Conservation (phyloP, 2,113 vertebrate species). For the Romanogobio albipinnatus region DNA sequence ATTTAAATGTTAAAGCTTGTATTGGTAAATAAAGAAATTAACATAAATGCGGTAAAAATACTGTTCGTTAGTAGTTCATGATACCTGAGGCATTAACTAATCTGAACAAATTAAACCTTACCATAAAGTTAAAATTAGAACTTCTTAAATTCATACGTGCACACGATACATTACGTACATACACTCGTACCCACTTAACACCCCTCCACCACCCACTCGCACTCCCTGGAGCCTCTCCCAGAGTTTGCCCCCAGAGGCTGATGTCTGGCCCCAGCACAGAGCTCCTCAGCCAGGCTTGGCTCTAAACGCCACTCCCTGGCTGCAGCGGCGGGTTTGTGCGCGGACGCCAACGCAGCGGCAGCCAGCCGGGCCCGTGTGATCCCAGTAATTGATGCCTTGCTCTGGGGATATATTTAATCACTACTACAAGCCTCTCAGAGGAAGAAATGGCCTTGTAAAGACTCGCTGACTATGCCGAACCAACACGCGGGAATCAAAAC, state of each 20-base stretch:
- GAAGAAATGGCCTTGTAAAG: conserved; percentile 81
- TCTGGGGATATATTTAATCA: conserved; percentile 81
- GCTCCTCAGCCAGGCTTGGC: conserved; percentile 57
- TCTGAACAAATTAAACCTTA: not conserved
- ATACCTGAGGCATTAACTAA: not conserved
- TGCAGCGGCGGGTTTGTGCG: conserved; percentile 50
- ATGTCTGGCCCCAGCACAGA: conserved; percentile 44
- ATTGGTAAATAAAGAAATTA: not conserved
- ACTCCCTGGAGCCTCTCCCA: conserved; percentile 47
- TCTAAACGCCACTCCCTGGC: conserved; percentile 45
- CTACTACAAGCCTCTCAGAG: conserved; percentile 74
- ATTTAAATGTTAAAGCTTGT: not conserved
- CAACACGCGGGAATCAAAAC: conserved; percentile 65
- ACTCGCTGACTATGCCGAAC: conserved; percentile 61
- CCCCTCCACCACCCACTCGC: not conserved
- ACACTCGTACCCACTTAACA: conserved; percentile 6
- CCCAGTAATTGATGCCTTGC: conserved; percentile 79
- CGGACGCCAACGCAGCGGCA: conserved; percentile 66
- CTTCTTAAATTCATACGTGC: not conserved
- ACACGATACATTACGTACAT: not conserved
- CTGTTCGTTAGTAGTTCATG: not conserved
- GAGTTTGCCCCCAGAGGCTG: conserved; percentile 47
- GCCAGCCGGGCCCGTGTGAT: conserved; percentile 60
- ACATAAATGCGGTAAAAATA: not conserved
- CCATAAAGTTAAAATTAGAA: not conserved